These are phyloP conservation scores for Hystrix brachyura DNA, from an alignment of 2,113 vertebrate genomes.

Conservation along the genomic window DNA sequence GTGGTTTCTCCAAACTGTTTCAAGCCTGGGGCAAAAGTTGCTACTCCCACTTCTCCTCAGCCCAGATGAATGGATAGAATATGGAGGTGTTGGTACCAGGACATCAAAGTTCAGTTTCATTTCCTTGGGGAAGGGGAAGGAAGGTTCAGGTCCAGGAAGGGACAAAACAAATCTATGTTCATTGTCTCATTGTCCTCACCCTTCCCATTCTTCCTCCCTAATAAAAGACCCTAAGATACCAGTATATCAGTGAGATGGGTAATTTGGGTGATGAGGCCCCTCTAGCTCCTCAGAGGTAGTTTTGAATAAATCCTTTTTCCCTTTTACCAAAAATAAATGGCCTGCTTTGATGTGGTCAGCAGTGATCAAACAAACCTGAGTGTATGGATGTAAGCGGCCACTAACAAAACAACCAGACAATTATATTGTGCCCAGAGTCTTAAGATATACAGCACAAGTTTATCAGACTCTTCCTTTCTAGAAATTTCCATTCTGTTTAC, in stretches of 20 bases:
- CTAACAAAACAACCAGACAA: not conserved
- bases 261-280: not conserved
- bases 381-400: not conserved
- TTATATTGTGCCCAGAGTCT: not conserved
- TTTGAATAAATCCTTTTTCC: not conserved
- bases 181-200: not conserved
- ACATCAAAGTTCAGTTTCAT: not conserved
- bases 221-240: not conserved
- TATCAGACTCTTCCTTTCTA: not conserved
- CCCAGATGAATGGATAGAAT: not conserved
- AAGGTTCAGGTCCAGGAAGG: not conserved
- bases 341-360: not conserved
- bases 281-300: not conserved
- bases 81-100: not conserved
- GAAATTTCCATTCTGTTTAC: not conserved
- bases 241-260: not conserved
- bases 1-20: not conserved
- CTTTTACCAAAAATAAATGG: not conserved
- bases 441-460: not conserved
- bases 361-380: not conserved
- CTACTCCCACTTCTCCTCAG: not conserved
- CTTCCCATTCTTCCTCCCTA: not conserved
- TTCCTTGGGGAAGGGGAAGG: not conserved
- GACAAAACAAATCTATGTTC: not conserved
- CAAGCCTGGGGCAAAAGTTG: not conserved